Evolutionary conservation across 2,888 invertebrate genomes (phyloP), one percentile per base, ranked within the genome.

Genomic region (Parapristionchus giblindavisi): DNA sequence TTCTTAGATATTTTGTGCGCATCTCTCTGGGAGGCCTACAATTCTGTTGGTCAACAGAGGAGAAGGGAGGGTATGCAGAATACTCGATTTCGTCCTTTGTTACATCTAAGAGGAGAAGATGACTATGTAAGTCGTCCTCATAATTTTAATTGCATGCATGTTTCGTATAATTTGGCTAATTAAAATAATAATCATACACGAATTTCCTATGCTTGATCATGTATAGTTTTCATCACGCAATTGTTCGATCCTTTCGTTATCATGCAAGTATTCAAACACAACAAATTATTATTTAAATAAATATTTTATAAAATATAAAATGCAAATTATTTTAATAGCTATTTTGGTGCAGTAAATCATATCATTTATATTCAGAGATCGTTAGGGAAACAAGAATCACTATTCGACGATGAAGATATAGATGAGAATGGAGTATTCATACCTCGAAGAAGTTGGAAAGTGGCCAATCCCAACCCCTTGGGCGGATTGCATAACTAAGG

Each of bases 341-440:
- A n/a, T n/a, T n/a, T n/a, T n/a, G n/a, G n/a, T n/a, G n/a, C n/a
- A n/a, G n/a, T n/a, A n/a, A n/a, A n/a, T n/a, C n/a, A n/a, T n/a
- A n/a, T n/a, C n/a, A n/a, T n/a, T n/a, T n/a, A n/a, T n/a, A n/a
- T 68, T 34, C 52, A 68, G 68, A 34, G 71, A 14, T 56, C 40
- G 0, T 48, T 43, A 6, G 56, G 40, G 6, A 58, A 43, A 14
- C 56, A 71, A 21, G 71, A 71, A 1, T 3, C 43, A 5, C 40
- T 56, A 17, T 40, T 43, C 58, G 8, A 40, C 58, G 43, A 56
- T 52, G 71, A 71, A 11, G 56, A 56, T 52, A 58, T 58, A 29
- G 71, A 71, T 21, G 71, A 71, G 40, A 58, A 71, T n/a, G 71
- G 68, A n/a, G 40, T 68, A 29, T 51, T 52, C 36, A 65, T 65